phyloP scores from a whole-genome alignment of 2,797 vertebrate genomes.

The Sylvilagus floridanus region DNA sequence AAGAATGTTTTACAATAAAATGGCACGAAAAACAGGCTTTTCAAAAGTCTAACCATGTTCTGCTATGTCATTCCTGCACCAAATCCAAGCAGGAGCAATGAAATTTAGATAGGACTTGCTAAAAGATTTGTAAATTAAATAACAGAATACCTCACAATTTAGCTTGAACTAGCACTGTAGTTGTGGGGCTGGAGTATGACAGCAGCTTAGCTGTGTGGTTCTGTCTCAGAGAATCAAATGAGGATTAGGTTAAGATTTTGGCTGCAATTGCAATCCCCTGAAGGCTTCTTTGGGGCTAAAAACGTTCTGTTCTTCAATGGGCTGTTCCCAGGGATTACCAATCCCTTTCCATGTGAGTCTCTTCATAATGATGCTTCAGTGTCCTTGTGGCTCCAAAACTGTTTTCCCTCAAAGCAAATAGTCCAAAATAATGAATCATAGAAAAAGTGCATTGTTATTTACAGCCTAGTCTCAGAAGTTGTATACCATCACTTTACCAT shows the following conservation, averaged over 20 bases:
- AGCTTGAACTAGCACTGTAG: not conserved
- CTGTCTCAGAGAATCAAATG: not conserved
- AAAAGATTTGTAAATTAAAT: not conserved
- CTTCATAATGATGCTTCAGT: not conserved
- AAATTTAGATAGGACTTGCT: not conserved
- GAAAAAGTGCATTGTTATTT: not conserved
- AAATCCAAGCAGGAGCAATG: not conserved
- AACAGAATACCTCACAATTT: not conserved
- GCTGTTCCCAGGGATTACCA: not conserved
- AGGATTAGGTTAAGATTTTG: not conserved
- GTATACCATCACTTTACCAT: not conserved
- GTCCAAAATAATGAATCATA: not conserved
- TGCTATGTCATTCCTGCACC: not conserved
- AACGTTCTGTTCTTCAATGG: not conserved
- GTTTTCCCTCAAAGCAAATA: conserved; percentile 10
- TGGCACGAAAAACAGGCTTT: not conserved
- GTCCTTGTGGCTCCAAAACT: not conserved
- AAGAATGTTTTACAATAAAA: not conserved
- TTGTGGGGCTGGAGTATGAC: not conserved
- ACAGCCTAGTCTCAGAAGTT: not conserved
- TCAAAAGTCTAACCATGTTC: not conserved
- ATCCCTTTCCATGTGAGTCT: not conserved
- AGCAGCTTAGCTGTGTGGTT: not conserved
- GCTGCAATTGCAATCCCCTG: not conserved
- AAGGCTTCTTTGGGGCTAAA: not conserved